A percentile compares a stretch with the other conserved stretches of the same genome.
Conservation (phyloP, 2,888 invertebrate species). For the Heliconius aoede region DNA sequence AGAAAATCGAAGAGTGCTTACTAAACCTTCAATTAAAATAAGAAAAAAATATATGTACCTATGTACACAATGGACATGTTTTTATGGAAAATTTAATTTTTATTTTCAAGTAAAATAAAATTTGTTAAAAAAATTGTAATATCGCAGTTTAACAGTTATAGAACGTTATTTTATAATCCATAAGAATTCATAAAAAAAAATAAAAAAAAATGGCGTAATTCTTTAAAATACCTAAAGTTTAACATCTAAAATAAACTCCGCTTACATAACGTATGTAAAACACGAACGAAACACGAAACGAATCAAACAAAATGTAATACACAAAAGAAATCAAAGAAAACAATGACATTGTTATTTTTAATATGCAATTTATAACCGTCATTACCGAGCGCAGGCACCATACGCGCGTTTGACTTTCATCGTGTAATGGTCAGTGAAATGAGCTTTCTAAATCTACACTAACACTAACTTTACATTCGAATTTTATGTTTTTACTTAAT, state of each 20-base stretch:
- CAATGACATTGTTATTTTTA: constrained; percentile 41
- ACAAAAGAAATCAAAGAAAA: constrained; percentile 38
- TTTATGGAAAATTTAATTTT: too few relatives aligned
- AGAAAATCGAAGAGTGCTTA: too few relatives aligned
- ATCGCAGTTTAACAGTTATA: too few relatives aligned
- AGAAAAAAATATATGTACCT: too few relatives aligned
- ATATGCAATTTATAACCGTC: constrained; percentile 40
- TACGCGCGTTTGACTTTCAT: constrained; percentile 41
- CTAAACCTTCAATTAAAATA: too few relatives aligned
- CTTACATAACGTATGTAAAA: not conserved
- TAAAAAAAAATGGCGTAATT: too few relatives aligned
- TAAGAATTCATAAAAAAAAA: too few relatives aligned
- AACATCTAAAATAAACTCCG: not conserved
- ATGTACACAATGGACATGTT: too few relatives aligned
- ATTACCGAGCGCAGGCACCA: constrained; percentile 42
- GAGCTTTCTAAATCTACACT: constrained; percentile 41
- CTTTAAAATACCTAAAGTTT: too few relatives aligned
- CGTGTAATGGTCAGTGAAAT: constrained; percentile 40
- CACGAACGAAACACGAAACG: not conserved
- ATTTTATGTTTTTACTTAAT: constrained; percentile 9
- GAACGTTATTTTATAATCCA: too few relatives aligned
- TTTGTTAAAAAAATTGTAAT: too few relatives aligned
- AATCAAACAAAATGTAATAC: constrained; percentile 9
- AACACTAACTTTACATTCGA: not conserved
- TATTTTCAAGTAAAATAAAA: too few relatives aligned